These are phyloP conservation scores for Nesidiocoris tenuis DNA, from an alignment of 2,888 invertebrate species.

Conservation along the genomic window DNA sequence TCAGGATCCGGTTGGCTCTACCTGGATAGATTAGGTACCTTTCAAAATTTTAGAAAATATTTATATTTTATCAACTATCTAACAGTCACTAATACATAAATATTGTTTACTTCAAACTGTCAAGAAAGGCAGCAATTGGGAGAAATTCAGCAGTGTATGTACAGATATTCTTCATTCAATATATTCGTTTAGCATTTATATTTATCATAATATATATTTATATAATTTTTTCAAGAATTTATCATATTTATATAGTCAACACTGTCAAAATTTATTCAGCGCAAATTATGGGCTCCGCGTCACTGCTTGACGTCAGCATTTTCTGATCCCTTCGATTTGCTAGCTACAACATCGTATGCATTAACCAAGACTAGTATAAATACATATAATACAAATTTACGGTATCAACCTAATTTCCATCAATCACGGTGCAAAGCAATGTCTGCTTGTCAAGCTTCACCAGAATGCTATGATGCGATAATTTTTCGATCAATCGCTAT, in stretches of 20 bases:
- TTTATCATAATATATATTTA: neutral
- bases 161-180: slow-evolving; percentile 15
- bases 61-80: slow-evolving; percentile 29
- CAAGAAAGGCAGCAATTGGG: slow-evolving; percentile 43
- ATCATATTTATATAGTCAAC: neutral
- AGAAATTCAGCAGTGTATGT: slow-evolving; percentile 37
- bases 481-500: no score
- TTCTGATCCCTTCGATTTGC: neutral
- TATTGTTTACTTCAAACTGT: slow-evolving; percentile 36
- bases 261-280: neutral
- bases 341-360: neutral
- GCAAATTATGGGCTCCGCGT: neutral
- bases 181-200: neutral
- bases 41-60: slow-evolving; percentile 35
- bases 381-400: slow-evolving; percentile 28
- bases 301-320: neutral
- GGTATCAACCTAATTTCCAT: neutral
- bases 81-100: slow-evolving; percentile 43
- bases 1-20: slow-evolving; percentile 15
- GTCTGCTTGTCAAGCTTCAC: slow-evolving; percentile 11
- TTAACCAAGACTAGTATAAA: slow-evolving; percentile 37
- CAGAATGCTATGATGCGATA: no score
- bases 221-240: neutral
- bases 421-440: neutral
- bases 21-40: slow-evolving; percentile 28